Base-by-base conservation (phyloP, 2,888 invertebrate genomes). In the Sesia bembeciformis region DNA sequence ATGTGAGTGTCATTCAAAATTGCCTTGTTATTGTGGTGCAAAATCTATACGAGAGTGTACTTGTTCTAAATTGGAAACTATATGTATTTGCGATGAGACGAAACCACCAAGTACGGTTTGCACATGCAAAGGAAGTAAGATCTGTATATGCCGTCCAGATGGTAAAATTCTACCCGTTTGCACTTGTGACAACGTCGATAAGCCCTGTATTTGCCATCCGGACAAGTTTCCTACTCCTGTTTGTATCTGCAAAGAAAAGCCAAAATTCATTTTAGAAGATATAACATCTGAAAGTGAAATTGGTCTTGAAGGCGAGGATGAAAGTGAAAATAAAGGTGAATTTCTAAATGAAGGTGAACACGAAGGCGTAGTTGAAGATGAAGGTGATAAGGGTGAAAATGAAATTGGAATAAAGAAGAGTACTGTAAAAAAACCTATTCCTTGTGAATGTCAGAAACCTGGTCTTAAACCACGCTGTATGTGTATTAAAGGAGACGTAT, bases 11-110 rank as follows among this genome's bases (percentile, higher is more conserved):
- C 65, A 62, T 56, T 57, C 63, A 4, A 77, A 78, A 62, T 57
- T 82, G 43, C 82, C 84, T 7, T 89, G 89, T 57, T 61, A 65
- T 49, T 89, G 89, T 67, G 84, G 84, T 54, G 78, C 79, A 1
- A 80, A 78, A 68, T 65, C 60, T 40, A 56, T 58, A 49, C 59
- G 59, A 7, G 74, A 78, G 61, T 89, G 89, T 60, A 72, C 62
- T n/a, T 89, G 89, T 60, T 56, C 57, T 3, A 56, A 74, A 56
- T 60, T 67, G 38, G 62, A 78, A 62, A 62, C 74, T 5, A 74
- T 88, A 54, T 89, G 89, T 56, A 62, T 78, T 56, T 89, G 89
- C 59, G 61, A 72, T 4, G 61, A 72, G 4, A 62, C 60, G 7
- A 58, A 66, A 43, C 80, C 81, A 4, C 81, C 82, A 4, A 61